phyloP scores from a whole-genome alignment of 2,888 invertebrate species.

The Galerucella nymphaeae region DNA sequence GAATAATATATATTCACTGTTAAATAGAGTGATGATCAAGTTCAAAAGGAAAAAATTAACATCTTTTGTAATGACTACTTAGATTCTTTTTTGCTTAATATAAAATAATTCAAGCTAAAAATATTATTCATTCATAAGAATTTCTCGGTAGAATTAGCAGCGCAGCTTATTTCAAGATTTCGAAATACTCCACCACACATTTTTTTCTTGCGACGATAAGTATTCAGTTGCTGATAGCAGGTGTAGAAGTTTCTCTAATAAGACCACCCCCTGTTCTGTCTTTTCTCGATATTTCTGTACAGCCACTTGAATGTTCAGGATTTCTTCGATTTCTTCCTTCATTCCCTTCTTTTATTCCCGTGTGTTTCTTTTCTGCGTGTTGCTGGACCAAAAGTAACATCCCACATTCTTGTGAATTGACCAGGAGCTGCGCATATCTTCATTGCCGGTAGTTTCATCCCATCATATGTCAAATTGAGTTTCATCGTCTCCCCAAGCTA shows the following conservation, averaged over 20 bases:
- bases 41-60: too few relatives aligned
- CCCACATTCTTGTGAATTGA: conserved; percentile 92
- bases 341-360: conserved; percentile 70
- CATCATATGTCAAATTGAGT: conserved; percentile 85
- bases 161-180: too few relatives aligned
- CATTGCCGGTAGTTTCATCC: conserved; percentile 95
- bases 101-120: too few relatives aligned
- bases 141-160: too few relatives aligned
- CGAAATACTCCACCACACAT: too few relatives aligned
- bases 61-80: too few relatives aligned
- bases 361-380: conserved; percentile 86
- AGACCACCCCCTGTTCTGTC: conserved; percentile 76
- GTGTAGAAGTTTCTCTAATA: conserved; percentile 90
- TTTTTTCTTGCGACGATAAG: too few relatives aligned
- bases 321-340: too few relatives aligned
- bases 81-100: too few relatives aligned
- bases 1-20: too few relatives aligned
- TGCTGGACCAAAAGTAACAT: conserved; percentile 94
- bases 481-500: conserved; percentile 83
- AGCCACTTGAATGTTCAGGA: conserved; percentile 93
- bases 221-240: conserved; percentile 63
- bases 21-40: too few relatives aligned
- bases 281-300: conserved; percentile 99
- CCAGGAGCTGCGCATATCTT: conserved; percentile 91
- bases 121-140: too few relatives aligned